Evolutionary conservation across 2,888 invertebrate species (phyloP).

Genomic region (Drosophila niveifrons): DNA sequence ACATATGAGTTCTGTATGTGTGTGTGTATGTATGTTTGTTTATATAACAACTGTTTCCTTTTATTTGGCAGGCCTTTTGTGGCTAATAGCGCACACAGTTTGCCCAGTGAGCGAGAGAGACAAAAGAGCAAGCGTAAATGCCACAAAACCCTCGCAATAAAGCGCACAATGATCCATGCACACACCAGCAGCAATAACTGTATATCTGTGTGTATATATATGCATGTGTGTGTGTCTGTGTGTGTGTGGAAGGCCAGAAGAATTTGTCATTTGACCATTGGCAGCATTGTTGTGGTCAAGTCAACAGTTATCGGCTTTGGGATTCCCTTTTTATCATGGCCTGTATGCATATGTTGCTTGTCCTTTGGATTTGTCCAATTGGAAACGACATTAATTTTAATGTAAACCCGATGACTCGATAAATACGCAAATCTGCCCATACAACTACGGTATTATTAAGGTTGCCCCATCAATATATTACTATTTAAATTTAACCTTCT

Average conservation of each 20-base stretch:
- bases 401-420: slow-evolving; percentile 6
- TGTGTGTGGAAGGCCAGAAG: slow-evolving; percentile 3
- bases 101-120: slow-evolving; percentile 24
- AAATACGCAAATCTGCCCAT: slow-evolving; percentile 7
- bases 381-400: slow-evolving; percentile 19
- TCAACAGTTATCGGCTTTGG: slow-evolving; percentile 47
- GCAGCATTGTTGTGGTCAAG: slow-evolving; percentile 48
- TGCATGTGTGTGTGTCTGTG: slow-evolving; percentile 7
- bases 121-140: slow-evolving; percentile 55
- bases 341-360: slow-evolving; percentile 47
- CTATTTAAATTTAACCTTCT: not conserved
- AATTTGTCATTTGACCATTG: slow-evolving; percentile 52
- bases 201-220: not conserved
- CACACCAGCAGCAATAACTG: slow-evolving; percentile 1
- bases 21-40: slow-evolving; percentile 16
- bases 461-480: slow-evolving; percentile 1
- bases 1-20: slow-evolving; percentile 4
- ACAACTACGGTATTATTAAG: slow-evolving; percentile 5
- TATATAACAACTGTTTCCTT: slow-evolving; percentile 57
- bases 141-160: slow-evolving; percentile 51
- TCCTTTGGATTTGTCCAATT: slow-evolving; percentile 4
- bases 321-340: slow-evolving; percentile 31
- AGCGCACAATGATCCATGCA: slow-evolving; percentile 48
- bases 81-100: slow-evolving; percentile 68
- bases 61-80: slow-evolving; percentile 67